phyloP scores from a whole-genome alignment of 2,113 vertebrate species.

The Dicaeum eximium region DNA sequence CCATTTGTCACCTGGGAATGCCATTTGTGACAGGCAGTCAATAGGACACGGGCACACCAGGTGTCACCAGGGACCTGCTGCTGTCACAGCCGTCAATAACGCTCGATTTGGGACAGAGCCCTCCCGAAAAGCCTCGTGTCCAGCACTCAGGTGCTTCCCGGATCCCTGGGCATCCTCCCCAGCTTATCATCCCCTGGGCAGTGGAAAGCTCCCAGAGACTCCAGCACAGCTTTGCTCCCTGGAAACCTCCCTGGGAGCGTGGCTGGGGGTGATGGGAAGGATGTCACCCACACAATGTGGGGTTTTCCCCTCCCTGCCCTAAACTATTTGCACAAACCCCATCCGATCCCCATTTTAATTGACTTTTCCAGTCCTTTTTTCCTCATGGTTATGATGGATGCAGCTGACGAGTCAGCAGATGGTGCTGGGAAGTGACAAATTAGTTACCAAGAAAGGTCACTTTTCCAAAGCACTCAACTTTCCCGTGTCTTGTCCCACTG shows the following conservation, averaged over 20 bases:
- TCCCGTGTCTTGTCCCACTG: neutral
- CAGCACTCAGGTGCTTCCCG: neutral
- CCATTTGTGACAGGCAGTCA: neutral
- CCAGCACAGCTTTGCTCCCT: neutral
- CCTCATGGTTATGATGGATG: constrained; percentile 9
- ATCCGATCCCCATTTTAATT: neutral
- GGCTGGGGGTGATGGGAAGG: neutral
- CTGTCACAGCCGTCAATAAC: neutral
- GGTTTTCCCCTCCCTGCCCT: neutral
- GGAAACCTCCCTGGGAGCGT: neutral
- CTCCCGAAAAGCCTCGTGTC: neutral
- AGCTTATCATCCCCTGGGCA: neutral
- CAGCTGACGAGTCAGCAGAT: constrained; percentile 58
- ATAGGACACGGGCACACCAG: neutral
- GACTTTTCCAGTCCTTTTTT: constrained; percentile 23
- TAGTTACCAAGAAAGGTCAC: constrained; percentile 61
- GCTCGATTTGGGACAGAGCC: neutral
- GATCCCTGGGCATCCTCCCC: neutral
- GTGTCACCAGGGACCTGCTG: neutral
- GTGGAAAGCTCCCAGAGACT: neutral
- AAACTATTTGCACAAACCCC: neutral
- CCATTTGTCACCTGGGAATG: neutral
- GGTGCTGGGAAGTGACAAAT: constrained; percentile 58
- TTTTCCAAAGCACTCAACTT: constrained; percentile 53
- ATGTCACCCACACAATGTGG: neutral